Conservation (phyloP, 1,140 invertebrate genomes). For the Acromyrmex heyeri region DNA sequence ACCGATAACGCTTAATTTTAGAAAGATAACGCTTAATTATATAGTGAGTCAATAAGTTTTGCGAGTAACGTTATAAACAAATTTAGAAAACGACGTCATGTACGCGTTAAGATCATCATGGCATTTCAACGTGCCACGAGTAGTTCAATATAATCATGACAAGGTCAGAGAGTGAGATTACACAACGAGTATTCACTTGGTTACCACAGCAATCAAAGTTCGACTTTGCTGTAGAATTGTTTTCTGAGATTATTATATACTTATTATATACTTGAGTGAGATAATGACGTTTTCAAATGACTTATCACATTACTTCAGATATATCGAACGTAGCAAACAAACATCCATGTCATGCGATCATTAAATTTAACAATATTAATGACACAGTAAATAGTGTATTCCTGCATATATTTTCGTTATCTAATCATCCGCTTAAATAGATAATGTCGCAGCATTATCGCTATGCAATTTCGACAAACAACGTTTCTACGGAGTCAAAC, state of each 20-base stretch:
- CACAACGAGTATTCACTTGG: constrained; percentile 2
- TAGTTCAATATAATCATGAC: not conserved
- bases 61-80: not conserved
- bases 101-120: not conserved
- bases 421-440: not conserved
- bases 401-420: not conserved
- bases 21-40: not conserved
- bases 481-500: not conserved
- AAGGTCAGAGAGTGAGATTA: constrained; percentile 12
- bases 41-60: not conserved
- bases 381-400: not conserved
- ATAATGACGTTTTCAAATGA: constrained; percentile 20
- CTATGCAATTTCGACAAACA: not conserved
- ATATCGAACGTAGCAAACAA: not conserved
- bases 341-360: not conserved
- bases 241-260: not conserved
- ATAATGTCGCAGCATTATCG: not conserved
- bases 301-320: not conserved
- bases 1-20: not conserved
- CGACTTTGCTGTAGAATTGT: not conserved
- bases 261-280: not conserved
- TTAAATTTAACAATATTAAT: not conserved
- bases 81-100: not conserved
- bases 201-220: not conserved
- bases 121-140: not conserved